A percentile compares a stretch with the other conserved stretches of the same genome.
phyloP scores from a whole-genome alignment of 1,140 invertebrate species.

The Lepidurus arcticus region DNA sequence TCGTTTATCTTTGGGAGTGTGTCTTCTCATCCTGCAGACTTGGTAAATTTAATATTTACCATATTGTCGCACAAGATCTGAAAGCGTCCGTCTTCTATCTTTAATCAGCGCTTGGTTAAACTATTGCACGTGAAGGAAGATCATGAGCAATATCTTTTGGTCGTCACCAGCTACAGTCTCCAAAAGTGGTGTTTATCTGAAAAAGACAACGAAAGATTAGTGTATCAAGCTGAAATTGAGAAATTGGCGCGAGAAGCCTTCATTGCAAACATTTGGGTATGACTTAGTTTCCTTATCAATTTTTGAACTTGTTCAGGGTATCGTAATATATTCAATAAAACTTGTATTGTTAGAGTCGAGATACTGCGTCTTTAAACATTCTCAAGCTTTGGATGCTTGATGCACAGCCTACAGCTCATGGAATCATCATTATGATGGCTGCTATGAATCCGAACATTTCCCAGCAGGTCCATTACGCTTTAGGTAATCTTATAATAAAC shows the following conservation, averaged over 20 bases:
- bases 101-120: slow-evolving; percentile 33
- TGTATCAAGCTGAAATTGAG: slow-evolving; percentile 60
- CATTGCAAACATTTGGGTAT: slow-evolving; percentile 55
- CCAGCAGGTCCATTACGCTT: slow-evolving; percentile 60
- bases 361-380: slow-evolving; percentile 37
- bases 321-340: not conserved
- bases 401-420: slow-evolving; percentile 60
- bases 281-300: slow-evolving; percentile 34
- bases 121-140: slow-evolving; percentile 44
- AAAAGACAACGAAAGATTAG: slow-evolving; percentile 51
- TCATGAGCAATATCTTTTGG: slow-evolving; percentile 53
- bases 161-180: slow-evolving; percentile 59
- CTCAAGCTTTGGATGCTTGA: slow-evolving; percentile 62
- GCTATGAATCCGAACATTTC: slow-evolving; percentile 59
- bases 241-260: slow-evolving; percentile 56
- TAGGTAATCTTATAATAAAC: slow-evolving; percentile 47
- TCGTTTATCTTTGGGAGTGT: slow-evolving; percentile 81
- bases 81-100: slow-evolving; percentile 24
- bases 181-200: slow-evolving; percentile 60
- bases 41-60: slow-evolving; percentile 53
- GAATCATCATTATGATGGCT: slow-evolving; percentile 65
- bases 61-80: not conserved
- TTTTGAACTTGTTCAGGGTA: not conserved
- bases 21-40: slow-evolving; percentile 60
- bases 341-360: slow-evolving; percentile 39